Conservation (phyloP, 2,113 vertebrate species). For the Macquaria australasica region DNA sequence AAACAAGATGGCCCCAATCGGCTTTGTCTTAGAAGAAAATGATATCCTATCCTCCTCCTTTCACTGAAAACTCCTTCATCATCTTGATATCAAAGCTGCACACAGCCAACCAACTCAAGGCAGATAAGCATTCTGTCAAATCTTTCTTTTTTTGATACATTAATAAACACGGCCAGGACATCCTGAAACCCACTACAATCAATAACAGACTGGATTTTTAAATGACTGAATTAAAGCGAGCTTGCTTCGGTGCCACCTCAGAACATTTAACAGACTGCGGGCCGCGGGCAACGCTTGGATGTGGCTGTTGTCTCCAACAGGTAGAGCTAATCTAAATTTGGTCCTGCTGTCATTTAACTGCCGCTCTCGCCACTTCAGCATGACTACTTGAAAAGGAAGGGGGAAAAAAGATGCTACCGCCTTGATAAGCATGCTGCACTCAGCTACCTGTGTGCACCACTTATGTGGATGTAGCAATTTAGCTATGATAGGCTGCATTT, state of each 20-base stretch:
- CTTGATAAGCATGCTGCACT: conserved; percentile 29
- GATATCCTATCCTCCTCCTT: neutral
- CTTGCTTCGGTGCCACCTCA: conserved; percentile 12
- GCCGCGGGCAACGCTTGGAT: neutral
- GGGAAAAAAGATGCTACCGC: neutral
- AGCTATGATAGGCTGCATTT: neutral
- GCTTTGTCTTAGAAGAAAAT: conserved; percentile 14
- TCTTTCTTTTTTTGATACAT: conserved; percentile 26
- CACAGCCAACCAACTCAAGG: conserved; percentile 11
- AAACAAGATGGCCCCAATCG: neutral
- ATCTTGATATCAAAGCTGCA: conserved; percentile 28
- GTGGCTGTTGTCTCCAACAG: neutral
- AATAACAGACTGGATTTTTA: neutral
- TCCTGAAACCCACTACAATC: conserved; percentile 14
- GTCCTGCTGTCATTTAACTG: conserved; percentile 21
- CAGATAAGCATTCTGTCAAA: conserved; percentile 2
- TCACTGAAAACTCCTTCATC: conserved; percentile 18
- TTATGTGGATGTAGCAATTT: conserved; percentile 3
- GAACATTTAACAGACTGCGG: conserved; percentile 12
- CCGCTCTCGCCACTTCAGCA: conserved; percentile 11
- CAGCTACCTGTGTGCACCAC: conserved; percentile 1
- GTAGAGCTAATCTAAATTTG: conserved; percentile 19
- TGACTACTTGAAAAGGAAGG: neutral
- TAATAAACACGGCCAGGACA: conserved; percentile 26
- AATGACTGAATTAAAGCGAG: neutral